Evolutionary conservation across 2,797 vertebrate species (phyloP).

Genomic region (Pipistrellus pygmaeus): DNA sequence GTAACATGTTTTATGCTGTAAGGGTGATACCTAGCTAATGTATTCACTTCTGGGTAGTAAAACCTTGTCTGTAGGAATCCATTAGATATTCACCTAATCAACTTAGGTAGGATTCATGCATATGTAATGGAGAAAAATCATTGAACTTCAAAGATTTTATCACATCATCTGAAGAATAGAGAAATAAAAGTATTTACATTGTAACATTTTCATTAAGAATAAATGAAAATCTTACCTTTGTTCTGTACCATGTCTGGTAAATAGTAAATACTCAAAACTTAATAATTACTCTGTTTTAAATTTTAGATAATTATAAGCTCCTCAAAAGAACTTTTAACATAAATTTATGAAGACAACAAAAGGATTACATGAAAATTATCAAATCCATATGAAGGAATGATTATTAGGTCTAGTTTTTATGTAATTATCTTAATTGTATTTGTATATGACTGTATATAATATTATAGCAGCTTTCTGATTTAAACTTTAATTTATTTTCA

Average conservation of each 20-base stretch:
- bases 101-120: background rate
- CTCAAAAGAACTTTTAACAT: background rate
- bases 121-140: background rate
- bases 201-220: slow-evolving; percentile 2
- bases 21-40: background rate
- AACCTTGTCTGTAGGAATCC: background rate
- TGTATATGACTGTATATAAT: background rate
- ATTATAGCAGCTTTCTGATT: background rate
- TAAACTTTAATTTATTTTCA: slow-evolving; percentile 44
- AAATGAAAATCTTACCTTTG: slow-evolving; percentile 26
- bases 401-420: background rate
- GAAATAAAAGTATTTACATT: background rate
- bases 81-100: background rate
- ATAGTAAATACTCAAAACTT: background rate
- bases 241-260: background rate
- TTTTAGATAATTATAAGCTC: background rate
- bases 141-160: background rate
- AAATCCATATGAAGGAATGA: background rate
- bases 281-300: background rate
- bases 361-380: background rate
- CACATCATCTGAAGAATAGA: background rate
- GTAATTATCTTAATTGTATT: background rate
- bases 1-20: background rate
- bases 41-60: slow-evolving; percentile 5
- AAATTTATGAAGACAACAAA: background rate